Conservation (phyloP, 2,797 vertebrate genomes). For the Coregonus sp. region DNA sequence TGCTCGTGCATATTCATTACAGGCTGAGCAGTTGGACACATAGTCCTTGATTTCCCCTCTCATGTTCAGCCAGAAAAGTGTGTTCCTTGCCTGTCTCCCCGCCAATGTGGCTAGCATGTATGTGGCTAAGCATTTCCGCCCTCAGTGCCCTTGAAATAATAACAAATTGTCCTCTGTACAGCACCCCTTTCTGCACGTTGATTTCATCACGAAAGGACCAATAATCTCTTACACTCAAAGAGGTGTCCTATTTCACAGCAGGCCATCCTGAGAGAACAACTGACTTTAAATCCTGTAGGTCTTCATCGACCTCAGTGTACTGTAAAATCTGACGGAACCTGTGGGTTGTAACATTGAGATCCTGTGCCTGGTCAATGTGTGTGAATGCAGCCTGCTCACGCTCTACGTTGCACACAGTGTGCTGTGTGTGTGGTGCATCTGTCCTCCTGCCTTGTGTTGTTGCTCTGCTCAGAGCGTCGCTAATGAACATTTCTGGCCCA, state of each 20-base stretch:
- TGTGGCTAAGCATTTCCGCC: neutral
- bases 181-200: neutral
- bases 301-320: constrained; percentile 7
- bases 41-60: neutral
- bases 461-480: constrained; percentile 15
- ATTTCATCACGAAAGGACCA: neutral
- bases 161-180: neutral
- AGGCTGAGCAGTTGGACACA: neutral
- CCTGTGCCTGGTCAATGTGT: neutral
- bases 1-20: neutral
- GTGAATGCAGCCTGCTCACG: neutral
- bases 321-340: neutral
- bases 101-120: neutral
- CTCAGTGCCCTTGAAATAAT: neutral
- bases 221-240: neutral
- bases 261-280: constrained; percentile 3
- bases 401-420: neutral
- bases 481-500: too few species aligned
- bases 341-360: constrained; percentile 14
- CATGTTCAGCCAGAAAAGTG: neutral
- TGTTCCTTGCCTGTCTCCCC: neutral
- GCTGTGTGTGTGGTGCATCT: neutral
- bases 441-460: neutral
- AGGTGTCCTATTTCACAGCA: constrained; percentile 8
- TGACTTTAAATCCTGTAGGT: neutral